Evolutionary conservation across 2,888 invertebrate genomes (phyloP).

Genomic region (Monopis laevigella): DNA sequence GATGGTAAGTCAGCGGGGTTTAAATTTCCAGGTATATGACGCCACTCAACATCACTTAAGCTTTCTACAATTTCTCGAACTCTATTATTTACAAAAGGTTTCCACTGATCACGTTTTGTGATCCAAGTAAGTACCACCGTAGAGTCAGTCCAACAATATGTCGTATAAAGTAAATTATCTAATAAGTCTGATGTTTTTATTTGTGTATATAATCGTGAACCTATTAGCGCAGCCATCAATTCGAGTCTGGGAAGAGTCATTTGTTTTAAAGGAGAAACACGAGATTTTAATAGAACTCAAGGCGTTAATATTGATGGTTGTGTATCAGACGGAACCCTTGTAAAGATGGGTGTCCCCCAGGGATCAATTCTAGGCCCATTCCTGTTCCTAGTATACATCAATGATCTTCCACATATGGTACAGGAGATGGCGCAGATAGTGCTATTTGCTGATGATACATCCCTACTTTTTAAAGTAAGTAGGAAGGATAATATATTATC

Average conservation of each 20-base stretch:
- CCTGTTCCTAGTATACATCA: too few species aligned
- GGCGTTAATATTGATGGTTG: too few species aligned
- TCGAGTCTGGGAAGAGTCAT: slow-evolving; percentile 8
- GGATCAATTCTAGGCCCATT: too few species aligned
- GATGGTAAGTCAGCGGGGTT: slow-evolving; percentile 13
- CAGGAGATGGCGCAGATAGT: too few species aligned
- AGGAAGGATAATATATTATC: too few species aligned
- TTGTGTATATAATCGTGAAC: neutral
- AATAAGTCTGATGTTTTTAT: neutral
- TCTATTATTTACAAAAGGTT: slow-evolving; percentile 13
- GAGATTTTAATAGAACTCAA: too few species aligned
- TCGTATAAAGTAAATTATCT: neutral
- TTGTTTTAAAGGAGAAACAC: slow-evolving; percentile 6
- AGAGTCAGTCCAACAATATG: slow-evolving; percentile 8
- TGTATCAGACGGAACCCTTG: too few species aligned
- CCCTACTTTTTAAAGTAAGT: too few species aligned
- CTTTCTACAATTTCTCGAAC: slow-evolving; percentile 9
- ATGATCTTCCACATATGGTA: too few species aligned
- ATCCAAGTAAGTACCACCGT: slow-evolving; percentile 5
- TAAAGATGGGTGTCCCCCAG: too few species aligned
- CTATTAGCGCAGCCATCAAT: slow-evolving; percentile 7
- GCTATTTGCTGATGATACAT: too few species aligned
- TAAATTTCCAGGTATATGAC: slow-evolving; percentile 10
- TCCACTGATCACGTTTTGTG: neutral
- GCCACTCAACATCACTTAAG: slow-evolving; percentile 6